Percentiles rank a stretch among this genome's conserved stretches.
Evolutionary conservation across 1,140 invertebrate species (phyloP).

Genomic region (Drosophila biarmipes): DNA sequence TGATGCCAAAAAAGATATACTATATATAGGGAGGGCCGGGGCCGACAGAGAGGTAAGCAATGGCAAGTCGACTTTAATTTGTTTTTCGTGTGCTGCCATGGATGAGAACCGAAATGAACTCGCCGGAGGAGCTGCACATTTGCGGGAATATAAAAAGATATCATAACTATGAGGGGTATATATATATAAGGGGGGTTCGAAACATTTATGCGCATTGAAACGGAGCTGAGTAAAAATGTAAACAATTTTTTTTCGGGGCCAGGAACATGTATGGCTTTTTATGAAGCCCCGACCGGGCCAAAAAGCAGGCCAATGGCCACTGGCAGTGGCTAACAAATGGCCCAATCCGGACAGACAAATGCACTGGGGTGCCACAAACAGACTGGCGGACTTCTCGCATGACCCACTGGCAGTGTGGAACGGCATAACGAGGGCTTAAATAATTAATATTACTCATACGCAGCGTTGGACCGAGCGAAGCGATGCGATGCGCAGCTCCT

Average conservation of each 20-base stretch:
- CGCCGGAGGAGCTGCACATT: conserved; percentile 38
- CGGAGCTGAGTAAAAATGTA: conserved; percentile 68
- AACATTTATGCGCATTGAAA: conserved; percentile 30
- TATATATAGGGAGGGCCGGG: conserved; percentile 8
- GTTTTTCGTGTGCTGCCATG: conserved; percentile 51
- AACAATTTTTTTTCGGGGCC: conserved; percentile 67
- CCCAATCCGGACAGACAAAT: conserved; percentile 70
- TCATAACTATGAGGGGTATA: conserved; percentile 70
- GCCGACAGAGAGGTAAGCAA: conserved; percentile 48
- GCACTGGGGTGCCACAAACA: conserved; percentile 76
- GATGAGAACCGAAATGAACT: conserved; percentile 33
- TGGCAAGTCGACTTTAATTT: conserved; percentile 75
- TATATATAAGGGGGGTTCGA: conserved; percentile 27
- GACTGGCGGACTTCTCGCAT: conserved; percentile 18
- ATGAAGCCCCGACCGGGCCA: conserved; percentile 55
- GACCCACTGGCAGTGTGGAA: conserved; percentile 31
- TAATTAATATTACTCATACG: conserved; percentile 80
- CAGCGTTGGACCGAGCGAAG: conserved; percentile 32
- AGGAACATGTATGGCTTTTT: conserved; percentile 64
- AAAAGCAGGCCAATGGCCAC: conserved; percentile 73
- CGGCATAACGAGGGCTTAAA: conserved; percentile 76
- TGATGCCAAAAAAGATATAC: conserved; percentile 5
- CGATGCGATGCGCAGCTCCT: conserved; percentile 9
- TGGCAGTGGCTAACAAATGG: conserved; percentile 54
- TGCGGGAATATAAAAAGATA: conserved; percentile 71